Evolutionary conservation across 2,888 invertebrate genomes (phyloP).

Genomic region (Criorhina ranunculi): DNA sequence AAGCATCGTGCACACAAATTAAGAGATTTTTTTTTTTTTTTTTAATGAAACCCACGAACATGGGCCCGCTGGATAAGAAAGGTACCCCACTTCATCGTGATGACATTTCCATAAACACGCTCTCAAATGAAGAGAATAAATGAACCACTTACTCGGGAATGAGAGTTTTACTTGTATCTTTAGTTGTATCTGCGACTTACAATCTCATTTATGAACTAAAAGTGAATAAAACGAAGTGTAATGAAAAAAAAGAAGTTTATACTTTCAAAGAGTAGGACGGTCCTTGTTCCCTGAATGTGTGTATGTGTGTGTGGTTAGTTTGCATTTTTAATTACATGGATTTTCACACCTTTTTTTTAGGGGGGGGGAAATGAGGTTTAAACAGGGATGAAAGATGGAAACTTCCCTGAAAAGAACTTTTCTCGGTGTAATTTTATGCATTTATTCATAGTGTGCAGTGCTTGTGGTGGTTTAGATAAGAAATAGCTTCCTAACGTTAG

Average conservation of each 20-base stretch:
- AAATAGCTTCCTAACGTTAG: conserved; percentile 47
- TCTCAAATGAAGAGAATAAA: conserved; percentile 70
- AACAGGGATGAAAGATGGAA: not conserved
- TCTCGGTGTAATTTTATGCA: conserved; percentile 51
- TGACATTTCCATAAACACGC: conserved; percentile 67
- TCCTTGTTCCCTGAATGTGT: not conserved
- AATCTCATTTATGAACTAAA: conserved; percentile 68
- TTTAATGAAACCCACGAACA: conserved; percentile 65
- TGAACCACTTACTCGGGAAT: conserved; percentile 53
- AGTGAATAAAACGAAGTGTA: conserved; percentile 38
- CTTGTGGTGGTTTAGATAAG: conserved; percentile 62
- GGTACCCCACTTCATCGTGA: not conserved
- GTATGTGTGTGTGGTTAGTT: conserved; percentile 56
- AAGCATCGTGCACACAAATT: conserved; percentile 47
- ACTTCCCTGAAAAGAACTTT: conserved; percentile 19
- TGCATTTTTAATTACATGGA: conserved; percentile 74
- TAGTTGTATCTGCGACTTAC: conserved; percentile 49
- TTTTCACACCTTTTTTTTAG: conserved; percentile 48
- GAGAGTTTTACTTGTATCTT: conserved; percentile 40
- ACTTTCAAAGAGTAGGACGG: not conserved
- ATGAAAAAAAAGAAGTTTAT: not conserved
- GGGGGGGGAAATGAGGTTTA: not conserved
- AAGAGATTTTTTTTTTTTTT: too few species aligned
- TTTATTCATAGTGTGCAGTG: conserved; percentile 63
- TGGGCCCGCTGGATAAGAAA: conserved; percentile 20